Evolutionary conservation across 2,797 vertebrate genomes (phyloP).

Genomic region (Danio aesculapii): DNA sequence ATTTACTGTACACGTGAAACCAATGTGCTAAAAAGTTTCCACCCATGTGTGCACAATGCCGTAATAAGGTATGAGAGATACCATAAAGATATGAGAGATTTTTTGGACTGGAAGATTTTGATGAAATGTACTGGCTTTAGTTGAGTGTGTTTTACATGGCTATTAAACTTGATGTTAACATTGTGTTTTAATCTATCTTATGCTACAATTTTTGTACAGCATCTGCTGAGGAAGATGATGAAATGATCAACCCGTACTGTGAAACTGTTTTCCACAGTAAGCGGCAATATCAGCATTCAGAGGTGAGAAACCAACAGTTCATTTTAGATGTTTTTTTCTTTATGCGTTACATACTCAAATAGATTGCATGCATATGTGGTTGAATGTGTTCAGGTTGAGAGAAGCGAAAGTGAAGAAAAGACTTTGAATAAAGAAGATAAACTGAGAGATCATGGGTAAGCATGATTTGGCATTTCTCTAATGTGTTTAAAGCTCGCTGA

Average conservation of each 20-base stretch:
- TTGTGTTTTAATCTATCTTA: neutral
- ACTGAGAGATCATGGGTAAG: slow-evolving; percentile 66
- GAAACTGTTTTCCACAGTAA: slow-evolving; percentile 84
- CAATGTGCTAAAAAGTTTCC: no score
- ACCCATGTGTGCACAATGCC: no score
- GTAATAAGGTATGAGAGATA: no score
- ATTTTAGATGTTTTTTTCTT: neutral
- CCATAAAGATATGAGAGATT: no score
- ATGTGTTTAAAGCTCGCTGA: neutral
- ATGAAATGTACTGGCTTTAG: no score
- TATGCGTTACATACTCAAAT: neutral
- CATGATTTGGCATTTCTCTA: neutral
- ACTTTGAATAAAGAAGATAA: slow-evolving; percentile 60
- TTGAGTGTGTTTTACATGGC: neutral
- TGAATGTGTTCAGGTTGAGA: slow-evolving; percentile 61
- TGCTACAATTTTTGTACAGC: slow-evolving; percentile 52
- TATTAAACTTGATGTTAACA: neutral
- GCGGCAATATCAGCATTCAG: slow-evolving; percentile 60
- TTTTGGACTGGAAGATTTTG: no score
- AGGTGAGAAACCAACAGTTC: slow-evolving; percentile 68
- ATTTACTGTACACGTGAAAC: no score
- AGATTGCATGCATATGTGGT: neutral
- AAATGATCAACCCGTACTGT: slow-evolving; percentile 89
- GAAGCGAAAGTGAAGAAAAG: slow-evolving; percentile 61
- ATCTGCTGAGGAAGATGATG: slow-evolving; percentile 75